phyloP scores from a whole-genome alignment of 1,140 invertebrate species.

The Dreissena polymorpha region DNA sequence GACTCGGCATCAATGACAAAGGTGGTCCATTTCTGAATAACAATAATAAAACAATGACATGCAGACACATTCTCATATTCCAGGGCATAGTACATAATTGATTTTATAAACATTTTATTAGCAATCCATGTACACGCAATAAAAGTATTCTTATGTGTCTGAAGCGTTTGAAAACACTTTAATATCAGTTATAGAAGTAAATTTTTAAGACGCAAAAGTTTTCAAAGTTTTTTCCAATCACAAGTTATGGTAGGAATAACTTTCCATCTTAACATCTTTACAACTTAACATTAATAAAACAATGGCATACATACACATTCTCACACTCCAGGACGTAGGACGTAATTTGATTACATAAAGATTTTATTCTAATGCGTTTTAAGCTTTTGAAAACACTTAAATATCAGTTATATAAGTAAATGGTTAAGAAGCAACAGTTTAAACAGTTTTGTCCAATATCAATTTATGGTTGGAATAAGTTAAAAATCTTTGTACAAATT shows the following conservation, averaged over 20 bases:
- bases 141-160: not conserved
- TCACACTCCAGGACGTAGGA: not conserved
- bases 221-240: too few relatives aligned
- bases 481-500: not conserved
- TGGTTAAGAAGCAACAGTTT: not conserved
- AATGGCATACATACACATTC: not conserved
- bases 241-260: too few relatives aligned
- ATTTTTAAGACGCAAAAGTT: too few relatives aligned
- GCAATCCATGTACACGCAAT: not conserved
- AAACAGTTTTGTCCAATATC: not conserved
- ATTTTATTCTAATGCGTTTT: not conserved
- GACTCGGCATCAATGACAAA: slow-evolving; percentile 25
- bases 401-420: not conserved
- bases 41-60: not conserved
- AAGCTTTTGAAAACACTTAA: not conserved
- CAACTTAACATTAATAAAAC: too few relatives aligned
- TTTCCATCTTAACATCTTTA: too few relatives aligned
- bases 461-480: not conserved
- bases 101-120: not conserved
- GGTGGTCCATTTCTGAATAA: slow-evolving; percentile 46
- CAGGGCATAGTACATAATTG: not conserved
- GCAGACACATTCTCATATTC: not conserved
- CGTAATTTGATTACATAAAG: not conserved
- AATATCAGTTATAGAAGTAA: too few relatives aligned
- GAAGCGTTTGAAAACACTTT: not conserved